A percentile compares a stretch with the other conserved stretches of the same genome.
Conservation (phyloP, 2,888 invertebrate species). For the Entomobrya proxima region DNA sequence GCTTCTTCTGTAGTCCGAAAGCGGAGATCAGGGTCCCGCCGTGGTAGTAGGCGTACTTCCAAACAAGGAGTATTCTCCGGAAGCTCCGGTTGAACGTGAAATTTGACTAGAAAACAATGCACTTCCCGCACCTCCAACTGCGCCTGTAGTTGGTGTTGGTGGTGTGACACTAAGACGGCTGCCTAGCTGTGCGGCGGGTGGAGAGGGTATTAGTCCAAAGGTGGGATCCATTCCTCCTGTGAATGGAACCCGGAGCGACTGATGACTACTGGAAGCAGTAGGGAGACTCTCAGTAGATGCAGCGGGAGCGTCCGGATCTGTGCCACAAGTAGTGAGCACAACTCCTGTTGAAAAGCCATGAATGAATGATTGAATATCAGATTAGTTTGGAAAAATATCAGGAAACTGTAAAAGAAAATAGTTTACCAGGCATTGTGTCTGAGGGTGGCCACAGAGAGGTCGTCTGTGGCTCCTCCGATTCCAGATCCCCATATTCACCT, state of each 20-base stretch:
- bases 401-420: not conserved
- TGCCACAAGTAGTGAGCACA: conserved; percentile 74
- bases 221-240: conserved; percentile 53
- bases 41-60: conserved; percentile 58
- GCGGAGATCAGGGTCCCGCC: conserved; percentile 64
- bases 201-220: conserved; percentile 33
- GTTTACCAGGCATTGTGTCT: conserved; percentile 74
- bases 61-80: conserved; percentile 64
- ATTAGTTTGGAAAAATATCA: not conserved
- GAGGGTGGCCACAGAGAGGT: conserved; percentile 74
- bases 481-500: conserved; percentile 70
- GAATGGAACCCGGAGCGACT: conserved; percentile 73
- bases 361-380: not conserved
- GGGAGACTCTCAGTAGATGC: conserved; percentile 67
- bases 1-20: conserved; percentile 62
- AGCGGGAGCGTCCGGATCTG: conserved; percentile 69
- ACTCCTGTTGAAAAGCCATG: conserved; percentile 61
- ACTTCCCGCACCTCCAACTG: conserved; percentile 11
- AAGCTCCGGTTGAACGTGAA: conserved; percentile 42
- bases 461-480: conserved; percentile 67
- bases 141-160: not conserved
- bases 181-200: not conserved
- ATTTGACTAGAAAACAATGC: conserved; percentile 62
- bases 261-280: conserved; percentile 67
- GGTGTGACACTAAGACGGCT: not conserved